Conservation (phyloP, 2,888 invertebrate genomes). For the Rugalucina vietnamica region DNA sequence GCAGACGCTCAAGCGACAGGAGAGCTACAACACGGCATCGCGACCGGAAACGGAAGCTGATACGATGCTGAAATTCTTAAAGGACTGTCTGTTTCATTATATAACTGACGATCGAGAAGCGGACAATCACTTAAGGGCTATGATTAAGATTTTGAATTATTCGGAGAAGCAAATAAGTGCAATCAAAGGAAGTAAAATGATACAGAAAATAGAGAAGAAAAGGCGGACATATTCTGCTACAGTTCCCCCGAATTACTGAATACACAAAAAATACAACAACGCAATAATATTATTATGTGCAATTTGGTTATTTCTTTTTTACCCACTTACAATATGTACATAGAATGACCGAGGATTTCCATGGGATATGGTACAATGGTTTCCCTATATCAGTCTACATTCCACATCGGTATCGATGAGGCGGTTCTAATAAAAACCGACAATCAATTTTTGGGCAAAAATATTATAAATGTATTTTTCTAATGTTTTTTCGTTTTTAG, state of each 20-base stretch:
- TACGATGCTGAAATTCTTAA: constrained; percentile 76
- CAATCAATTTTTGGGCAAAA: too few relatives aligned
- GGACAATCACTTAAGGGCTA: constrained; percentile 77
- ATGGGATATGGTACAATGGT: too few relatives aligned
- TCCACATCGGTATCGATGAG: too few relatives aligned
- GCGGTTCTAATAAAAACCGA: too few relatives aligned
- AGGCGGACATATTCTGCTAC: background rate
- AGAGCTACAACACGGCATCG: constrained; percentile 75
- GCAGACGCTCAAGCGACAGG: constrained; percentile 76
- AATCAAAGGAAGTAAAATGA: constrained; percentile 66
- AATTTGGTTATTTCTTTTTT: too few relatives aligned
- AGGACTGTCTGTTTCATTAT: constrained; percentile 80
- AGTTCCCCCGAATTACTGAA: background rate
- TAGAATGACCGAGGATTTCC: too few relatives aligned
- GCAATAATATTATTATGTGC: too few relatives aligned
- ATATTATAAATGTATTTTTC: too few relatives aligned
- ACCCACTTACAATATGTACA: too few relatives aligned
- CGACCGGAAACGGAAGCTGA: constrained; percentile 78
- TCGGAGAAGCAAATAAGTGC: constrained; percentile 76
- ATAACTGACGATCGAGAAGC: constrained; percentile 72
- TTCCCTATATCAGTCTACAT: too few relatives aligned
- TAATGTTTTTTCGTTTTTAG: too few relatives aligned
- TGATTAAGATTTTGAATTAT: constrained; percentile 79
- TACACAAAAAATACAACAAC: too few relatives aligned
- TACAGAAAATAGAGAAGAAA: constrained; percentile 43